phyloP scores from a whole-genome alignment of 1,140 invertebrate species.

The Hetaerina americana region DNA sequence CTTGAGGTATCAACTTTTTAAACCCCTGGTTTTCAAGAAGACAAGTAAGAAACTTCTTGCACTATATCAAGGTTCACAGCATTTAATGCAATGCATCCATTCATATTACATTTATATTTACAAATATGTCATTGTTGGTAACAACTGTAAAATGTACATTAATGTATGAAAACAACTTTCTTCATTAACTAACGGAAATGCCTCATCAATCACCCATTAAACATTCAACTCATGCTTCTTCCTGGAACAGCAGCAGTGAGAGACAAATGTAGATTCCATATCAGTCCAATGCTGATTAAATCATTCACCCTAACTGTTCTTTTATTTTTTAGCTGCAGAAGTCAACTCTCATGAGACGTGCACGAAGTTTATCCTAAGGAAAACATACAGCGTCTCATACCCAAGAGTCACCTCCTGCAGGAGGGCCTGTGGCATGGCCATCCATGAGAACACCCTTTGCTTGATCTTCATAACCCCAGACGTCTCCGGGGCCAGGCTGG shows the following conservation, averaged over 20 bases:
- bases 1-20: background rate
- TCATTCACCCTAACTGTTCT: background rate
- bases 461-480: constrained; percentile 26
- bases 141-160: constrained; percentile 12
- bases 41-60: constrained; percentile 1
- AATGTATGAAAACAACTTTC: constrained; percentile 7
- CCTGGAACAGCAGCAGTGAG: background rate
- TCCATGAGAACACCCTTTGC: constrained; percentile 27
- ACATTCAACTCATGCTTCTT: constrained; percentile 2
- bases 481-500: constrained; percentile 18
- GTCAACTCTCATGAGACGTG: background rate
- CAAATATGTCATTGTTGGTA: constrained; percentile 7
- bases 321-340: background rate
- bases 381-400: constrained; percentile 28
- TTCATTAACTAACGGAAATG: background rate
- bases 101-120: constrained; percentile 10
- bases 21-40: background rate
- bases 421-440: constrained; percentile 27
- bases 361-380: background rate
- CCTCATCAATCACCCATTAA: constrained; percentile 3
- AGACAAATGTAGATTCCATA: background rate
- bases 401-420: constrained; percentile 41
- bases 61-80: background rate
- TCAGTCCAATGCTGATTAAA: background rate
- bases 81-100: constrained; percentile 10